These are phyloP conservation scores for Drosophila stalkeri DNA, from an alignment of 2,888 invertebrate genomes.

Conservation along the genomic window DNA sequence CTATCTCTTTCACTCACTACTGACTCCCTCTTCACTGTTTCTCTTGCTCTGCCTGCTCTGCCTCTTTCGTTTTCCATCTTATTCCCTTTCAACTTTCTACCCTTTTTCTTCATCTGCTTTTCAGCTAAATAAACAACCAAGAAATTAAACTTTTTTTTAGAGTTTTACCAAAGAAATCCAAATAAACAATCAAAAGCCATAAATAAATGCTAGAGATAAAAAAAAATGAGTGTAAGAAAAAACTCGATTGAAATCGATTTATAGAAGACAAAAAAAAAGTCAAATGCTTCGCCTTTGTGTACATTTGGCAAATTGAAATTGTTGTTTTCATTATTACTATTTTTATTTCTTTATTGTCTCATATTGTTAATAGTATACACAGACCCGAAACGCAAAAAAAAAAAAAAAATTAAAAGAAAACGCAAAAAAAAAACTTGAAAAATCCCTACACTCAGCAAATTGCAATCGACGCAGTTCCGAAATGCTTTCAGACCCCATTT, in stretches of 20 bases:
- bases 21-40: not conserved
- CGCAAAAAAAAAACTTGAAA: slow-evolving; percentile 5
- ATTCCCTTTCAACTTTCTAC: not conserved
- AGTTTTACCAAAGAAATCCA: not conserved
- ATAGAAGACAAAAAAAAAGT: slow-evolving; percentile 39
- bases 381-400: not conserved
- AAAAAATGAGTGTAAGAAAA: not conserved
- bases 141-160: not conserved
- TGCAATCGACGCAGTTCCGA: slow-evolving; percentile 22
- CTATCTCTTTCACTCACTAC: not conserved
- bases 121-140: not conserved
- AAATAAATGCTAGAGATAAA: slow-evolving; percentile 21
- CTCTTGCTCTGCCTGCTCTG: not conserved
- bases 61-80: not conserved
- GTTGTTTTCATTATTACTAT: slow-evolving; percentile 20
- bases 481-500: slow-evolving; percentile 13
- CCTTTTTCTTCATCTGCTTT: not conserved
- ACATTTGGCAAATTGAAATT: slow-evolving; percentile 47
- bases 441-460: slow-evolving; percentile 32
- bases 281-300: slow-evolving; percentile 24
- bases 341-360: slow-evolving; percentile 1
- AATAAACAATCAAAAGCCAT: slow-evolving; percentile 32
- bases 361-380: slow-evolving; percentile 46
- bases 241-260: slow-evolving; percentile 58
- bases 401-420: slow-evolving; percentile 11